Percentiles rank a stretch among this genome's conserved stretches.
These are phyloP conservation scores for Nycteola revayana DNA, from an alignment of 2,888 invertebrate species.

Conservation along the genomic window DNA sequence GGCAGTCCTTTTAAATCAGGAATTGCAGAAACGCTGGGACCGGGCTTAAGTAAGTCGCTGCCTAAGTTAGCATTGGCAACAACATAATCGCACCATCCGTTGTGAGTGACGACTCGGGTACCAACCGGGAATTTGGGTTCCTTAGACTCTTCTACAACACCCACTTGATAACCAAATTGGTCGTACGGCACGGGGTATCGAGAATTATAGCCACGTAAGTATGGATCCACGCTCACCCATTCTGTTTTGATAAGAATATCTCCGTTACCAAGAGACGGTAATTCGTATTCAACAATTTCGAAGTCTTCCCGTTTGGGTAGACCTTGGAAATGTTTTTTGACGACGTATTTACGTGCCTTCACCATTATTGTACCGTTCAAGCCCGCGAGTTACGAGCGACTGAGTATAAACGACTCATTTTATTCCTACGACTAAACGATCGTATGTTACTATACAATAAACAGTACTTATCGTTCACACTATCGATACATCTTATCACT, in stretches of 20 bases:
- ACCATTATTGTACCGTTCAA: slow-evolving; percentile 51
- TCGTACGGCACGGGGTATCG: slow-evolving; percentile 42
- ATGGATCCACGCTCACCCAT: slow-evolving; percentile 53
- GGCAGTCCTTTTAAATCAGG: slow-evolving; percentile 78
- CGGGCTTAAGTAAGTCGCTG: background rate
- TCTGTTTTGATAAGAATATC: slow-evolving; percentile 53
- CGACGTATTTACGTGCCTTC: slow-evolving; percentile 71
- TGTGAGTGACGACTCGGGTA: slow-evolving; percentile 78
- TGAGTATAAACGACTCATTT: background rate
- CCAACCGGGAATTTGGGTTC: slow-evolving; percentile 83
- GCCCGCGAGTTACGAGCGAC: background rate
- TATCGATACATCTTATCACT: too few species aligned
- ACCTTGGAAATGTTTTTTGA: slow-evolving; percentile 75
- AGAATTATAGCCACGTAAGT: slow-evolving; percentile 30
- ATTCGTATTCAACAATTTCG: slow-evolving; percentile 80
- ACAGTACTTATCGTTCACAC: too few species aligned
- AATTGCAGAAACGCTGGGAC: slow-evolving; percentile 43
- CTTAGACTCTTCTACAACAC: slow-evolving; percentile 82
- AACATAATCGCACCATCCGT: slow-evolving; percentile 42
- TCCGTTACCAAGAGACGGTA: slow-evolving; percentile 47
- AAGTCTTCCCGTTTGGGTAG: slow-evolving; percentile 81
- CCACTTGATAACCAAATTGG: slow-evolving; percentile 48
- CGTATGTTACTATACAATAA: too few species aligned
- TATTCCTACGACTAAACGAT: too few species aligned
- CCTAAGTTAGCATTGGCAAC: slow-evolving; percentile 4